Base-by-base conservation (phyloP, 1,140 invertebrate genomes). In the Dinothrombium tinctorium region DNA sequence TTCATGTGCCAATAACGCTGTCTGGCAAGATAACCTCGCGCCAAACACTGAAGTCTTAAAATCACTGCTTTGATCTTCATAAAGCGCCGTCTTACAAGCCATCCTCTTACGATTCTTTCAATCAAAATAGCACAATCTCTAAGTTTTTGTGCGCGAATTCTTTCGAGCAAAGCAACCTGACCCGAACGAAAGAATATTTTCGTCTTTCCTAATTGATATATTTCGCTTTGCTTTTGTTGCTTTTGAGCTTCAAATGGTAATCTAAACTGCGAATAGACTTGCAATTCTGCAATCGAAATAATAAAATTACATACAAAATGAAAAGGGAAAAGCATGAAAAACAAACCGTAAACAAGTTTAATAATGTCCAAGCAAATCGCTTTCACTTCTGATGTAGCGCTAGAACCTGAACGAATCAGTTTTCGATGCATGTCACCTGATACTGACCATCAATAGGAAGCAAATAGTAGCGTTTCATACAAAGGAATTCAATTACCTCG, bases 151-250 rank as follows among this genome's bases (percentile, higher is more conserved):
- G 73, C 72, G 12, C 90, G 65, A 7, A 94, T 59, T 56, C 92
- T 92, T 56, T 98, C 90, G 41, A 99, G 57, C 54, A 83, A 90
- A 0, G 90, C 89, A n/a, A 98, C 87, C 64, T 98, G 90, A 2
- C 90, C 92, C 28, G 90, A 87, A 8, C 90, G 69, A 59, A 99
- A 96, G 53, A 98, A 92, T 41, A 98, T 90, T 58, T 98, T 96
- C 0, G 81, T 86, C 52, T 84, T 84, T 14, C 92, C 92, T 57
- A 96, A 92, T 49, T 90, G 80, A 57, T 46, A 48, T 12, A 47
- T 6, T 25, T 45, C 33, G n/a, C 12, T 42, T 19, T 40, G 5
- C 14, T 33, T 28, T n/a, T 20, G n/a, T 8, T 11, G 6, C 14
- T 42, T 33, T 12, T 28, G 9, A 5, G 26, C 32, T 35, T 46